Conservation (phyloP, 2,113 vertebrate species). For the Chinchilla lanigera region DNA sequence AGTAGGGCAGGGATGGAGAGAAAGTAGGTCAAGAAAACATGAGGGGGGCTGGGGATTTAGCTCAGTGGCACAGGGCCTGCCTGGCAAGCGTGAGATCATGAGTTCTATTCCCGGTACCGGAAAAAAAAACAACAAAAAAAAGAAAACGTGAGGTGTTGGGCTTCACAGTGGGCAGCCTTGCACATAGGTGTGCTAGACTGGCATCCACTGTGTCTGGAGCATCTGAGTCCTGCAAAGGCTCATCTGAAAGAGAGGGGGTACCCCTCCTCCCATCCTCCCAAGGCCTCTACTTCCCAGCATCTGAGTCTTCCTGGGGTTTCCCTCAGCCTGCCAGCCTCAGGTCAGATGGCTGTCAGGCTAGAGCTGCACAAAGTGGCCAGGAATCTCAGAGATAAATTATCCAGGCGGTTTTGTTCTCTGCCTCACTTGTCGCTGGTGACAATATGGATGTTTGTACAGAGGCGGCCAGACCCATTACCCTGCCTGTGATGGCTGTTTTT, state of each 20-base stretch:
- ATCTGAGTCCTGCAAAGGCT: background rate
- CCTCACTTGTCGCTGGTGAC: constrained; percentile 59
- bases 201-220: rapidly evolving
- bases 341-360: background rate
- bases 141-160: background rate
- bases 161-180: background rate
- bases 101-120: no score
- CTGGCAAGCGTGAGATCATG: no score
- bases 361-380: background rate
- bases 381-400: constrained; percentile 52
- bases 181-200: rapidly evolving
- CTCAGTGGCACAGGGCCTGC: no score
- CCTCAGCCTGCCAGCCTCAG: background rate
- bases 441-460: constrained; percentile 76
- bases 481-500: constrained; percentile 71
- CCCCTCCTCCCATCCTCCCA: background rate
- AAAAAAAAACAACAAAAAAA: no score
- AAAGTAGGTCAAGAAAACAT: constrained; percentile 56
- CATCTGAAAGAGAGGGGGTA: background rate
- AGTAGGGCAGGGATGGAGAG: background rate
- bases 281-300: no score
- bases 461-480: constrained; percentile 56
- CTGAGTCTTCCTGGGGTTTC: background rate
- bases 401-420: constrained; percentile 9
- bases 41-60: no score